A percentile compares a stretch with the other conserved stretches of the same genome.
phyloP scores from a whole-genome alignment of 2,888 invertebrate species.

The Drosophila histrio region DNA sequence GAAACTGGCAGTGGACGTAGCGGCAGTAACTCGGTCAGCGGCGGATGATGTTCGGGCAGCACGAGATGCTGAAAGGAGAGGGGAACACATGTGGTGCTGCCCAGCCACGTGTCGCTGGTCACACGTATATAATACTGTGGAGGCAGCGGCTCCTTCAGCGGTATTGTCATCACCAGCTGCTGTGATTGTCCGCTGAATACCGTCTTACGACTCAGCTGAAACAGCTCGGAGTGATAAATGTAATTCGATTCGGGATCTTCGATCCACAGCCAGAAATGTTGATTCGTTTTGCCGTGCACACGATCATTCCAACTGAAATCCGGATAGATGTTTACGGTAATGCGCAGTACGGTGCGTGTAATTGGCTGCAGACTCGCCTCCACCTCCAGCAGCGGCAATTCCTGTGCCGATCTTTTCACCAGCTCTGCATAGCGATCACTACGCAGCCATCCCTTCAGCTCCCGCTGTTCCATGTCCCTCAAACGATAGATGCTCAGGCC shows the following conservation, averaged over 20 bases:
- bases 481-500: conserved; percentile 91
- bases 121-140: conserved; percentile 95
- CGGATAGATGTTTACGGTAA: conserved; percentile 91
- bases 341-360: conserved; percentile 94
- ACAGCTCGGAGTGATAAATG: conserved; percentile 98
- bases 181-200: conserved; percentile 90
- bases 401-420: conserved; percentile 92
- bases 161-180: conserved; percentile 97
- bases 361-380: conserved; percentile 96
- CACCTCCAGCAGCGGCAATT: conserved; percentile 93
- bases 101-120: conserved; percentile 91
- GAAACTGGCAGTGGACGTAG: conserved; percentile 95
- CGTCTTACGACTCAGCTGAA: conserved; percentile 86
- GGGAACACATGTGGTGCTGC: conserved; percentile 86
- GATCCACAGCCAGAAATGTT: conserved; percentile 99
- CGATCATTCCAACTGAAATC: conserved; percentile 94
- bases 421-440: conserved; percentile 89
- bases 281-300: conserved; percentile 93
- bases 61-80: conserved; percentile 93
- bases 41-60: conserved; percentile 95
- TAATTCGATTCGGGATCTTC: conserved; percentile 97
- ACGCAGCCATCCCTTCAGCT: conserved; percentile 92
- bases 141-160: conserved; percentile 95
- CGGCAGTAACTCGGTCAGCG: conserved; percentile 96
- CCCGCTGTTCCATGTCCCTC: conserved; percentile 93